Conservation (phyloP, 2,797 vertebrate genomes). For the Phataginus tricuspis region DNA sequence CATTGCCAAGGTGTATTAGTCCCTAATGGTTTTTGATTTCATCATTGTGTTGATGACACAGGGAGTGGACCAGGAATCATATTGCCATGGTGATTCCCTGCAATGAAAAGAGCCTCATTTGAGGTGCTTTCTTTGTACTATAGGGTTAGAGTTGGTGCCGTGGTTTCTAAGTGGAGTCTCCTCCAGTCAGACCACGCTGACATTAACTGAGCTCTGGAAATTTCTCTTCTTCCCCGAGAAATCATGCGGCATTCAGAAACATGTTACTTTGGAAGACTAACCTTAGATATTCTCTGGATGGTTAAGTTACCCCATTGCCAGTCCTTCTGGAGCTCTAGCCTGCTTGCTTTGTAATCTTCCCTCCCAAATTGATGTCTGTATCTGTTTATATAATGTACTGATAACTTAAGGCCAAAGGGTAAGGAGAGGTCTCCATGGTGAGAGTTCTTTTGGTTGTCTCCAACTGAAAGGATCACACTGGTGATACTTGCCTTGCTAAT, state of each 20-base stretch:
- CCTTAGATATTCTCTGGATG: slow-evolving; percentile 28
- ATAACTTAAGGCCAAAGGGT: slow-evolving; percentile 54
- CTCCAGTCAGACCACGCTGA: slow-evolving; percentile 1
- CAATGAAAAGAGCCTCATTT: slow-evolving; percentile 50
- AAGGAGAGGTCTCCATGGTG: slow-evolving; percentile 45
- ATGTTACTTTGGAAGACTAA: slow-evolving; percentile 42
- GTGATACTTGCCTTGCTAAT: slow-evolving; percentile 62
- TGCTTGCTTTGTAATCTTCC: slow-evolving; percentile 20
- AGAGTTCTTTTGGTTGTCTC: slow-evolving; percentile 64
- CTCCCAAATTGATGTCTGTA: slow-evolving; percentile 16
- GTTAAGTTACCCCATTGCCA: not conserved
- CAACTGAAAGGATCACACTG: not conserved
- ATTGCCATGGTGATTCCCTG: slow-evolving; percentile 21
- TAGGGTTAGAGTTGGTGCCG: not conserved
- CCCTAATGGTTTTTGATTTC: slow-evolving; percentile 38
- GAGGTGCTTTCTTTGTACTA: slow-evolving; percentile 23
- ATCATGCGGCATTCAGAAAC: not conserved
- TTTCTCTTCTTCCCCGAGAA: slow-evolving; percentile 40
- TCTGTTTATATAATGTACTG: slow-evolving; percentile 50
- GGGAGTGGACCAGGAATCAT: not conserved
- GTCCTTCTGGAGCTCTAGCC: not conserved
- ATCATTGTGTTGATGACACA: slow-evolving; percentile 27
- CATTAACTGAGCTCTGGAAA: slow-evolving; percentile 4
- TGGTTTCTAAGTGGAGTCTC: slow-evolving; percentile 47
- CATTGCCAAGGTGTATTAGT: slow-evolving; percentile 41